Percentiles rank a stretch among this genome's conserved stretches.
phyloP scores from a whole-genome alignment of 2,797 vertebrate genomes.

The Lepidocolaptes lacrymiger region DNA sequence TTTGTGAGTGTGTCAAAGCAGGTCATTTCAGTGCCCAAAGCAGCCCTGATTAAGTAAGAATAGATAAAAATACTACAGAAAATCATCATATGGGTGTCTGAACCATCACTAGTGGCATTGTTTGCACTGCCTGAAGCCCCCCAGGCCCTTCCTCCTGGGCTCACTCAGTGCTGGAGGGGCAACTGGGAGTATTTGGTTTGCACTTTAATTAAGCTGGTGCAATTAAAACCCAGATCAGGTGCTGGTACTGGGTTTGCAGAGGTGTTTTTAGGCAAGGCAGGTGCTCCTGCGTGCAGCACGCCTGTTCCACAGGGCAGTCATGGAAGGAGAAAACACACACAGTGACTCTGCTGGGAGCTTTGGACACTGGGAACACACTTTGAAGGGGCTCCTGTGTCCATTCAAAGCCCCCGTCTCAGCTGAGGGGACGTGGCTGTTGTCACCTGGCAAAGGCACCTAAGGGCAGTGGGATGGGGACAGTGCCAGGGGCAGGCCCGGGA shows the following conservation, averaged over 20 bases:
- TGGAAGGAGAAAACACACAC: not conserved
- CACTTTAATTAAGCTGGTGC: not conserved
- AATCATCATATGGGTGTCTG: not conserved
- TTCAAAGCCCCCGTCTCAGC: not conserved
- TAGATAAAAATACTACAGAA: not conserved
- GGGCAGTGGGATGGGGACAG: not conserved
- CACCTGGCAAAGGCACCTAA: not conserved
- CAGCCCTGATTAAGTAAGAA: not conserved
- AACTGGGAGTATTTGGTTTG: not conserved
- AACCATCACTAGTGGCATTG: fast-evolving
- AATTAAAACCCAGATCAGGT: not conserved
- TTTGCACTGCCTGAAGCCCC: not conserved
- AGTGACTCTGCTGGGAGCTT: not conserved
- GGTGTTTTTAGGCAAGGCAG: not conserved
- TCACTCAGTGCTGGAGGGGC: not conserved
- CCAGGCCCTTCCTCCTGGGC: not conserved
- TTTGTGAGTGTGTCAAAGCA: not conserved
- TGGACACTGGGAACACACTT: not conserved
- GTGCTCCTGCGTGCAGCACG: not conserved
- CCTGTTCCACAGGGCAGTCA: not conserved
- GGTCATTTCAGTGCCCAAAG: not conserved
- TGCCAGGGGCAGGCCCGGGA: not conserved
- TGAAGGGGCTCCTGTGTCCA: not conserved
- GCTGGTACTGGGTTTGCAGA: not conserved
- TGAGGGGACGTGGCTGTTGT: fast-evolving